Evolutionary conservation across 2,113 vertebrate species (phyloP).

Genomic region (Platichthys flesus): DNA sequence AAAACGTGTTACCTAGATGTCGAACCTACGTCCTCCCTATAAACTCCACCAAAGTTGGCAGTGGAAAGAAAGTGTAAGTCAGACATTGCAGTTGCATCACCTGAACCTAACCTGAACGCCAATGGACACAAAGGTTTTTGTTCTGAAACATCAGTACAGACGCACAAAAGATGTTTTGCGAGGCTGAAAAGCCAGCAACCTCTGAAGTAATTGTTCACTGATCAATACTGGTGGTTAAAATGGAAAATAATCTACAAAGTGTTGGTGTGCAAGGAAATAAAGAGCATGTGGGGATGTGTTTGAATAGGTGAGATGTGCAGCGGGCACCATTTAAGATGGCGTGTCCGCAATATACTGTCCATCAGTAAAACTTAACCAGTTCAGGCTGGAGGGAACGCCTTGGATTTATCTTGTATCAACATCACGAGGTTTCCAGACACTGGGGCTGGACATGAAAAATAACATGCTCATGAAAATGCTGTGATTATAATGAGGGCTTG

Average conservation of each 20-base stretch:
- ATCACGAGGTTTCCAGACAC: too few species aligned
- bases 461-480: too few species aligned
- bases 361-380: too few species aligned
- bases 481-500: too few species aligned
- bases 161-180: constrained; percentile 3
- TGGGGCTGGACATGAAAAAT: too few species aligned
- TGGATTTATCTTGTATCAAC: too few species aligned
- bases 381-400: too few species aligned
- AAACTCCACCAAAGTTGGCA: constrained; percentile 10
- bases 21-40: neutral
- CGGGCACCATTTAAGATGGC: neutral
- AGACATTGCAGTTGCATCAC: constrained; percentile 32
- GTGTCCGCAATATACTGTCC: too few species aligned
- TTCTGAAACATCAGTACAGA: constrained; percentile 3
- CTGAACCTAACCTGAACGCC: constrained; percentile 15
- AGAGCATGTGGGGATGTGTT: neutral
- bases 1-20: neutral
- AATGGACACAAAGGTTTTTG: constrained; percentile 2
- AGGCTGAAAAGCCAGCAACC: neutral
- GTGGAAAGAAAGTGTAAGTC: neutral
- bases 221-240: constrained; percentile 9
- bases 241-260: neutral
- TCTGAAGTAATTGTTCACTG: constrained; percentile 3
- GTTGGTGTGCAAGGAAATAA: neutral
- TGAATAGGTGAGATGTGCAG: too few species aligned